These are phyloP conservation scores for Alexandromys fortis DNA, from an alignment of 2,113 vertebrate genomes.

Conservation along the genomic window DNA sequence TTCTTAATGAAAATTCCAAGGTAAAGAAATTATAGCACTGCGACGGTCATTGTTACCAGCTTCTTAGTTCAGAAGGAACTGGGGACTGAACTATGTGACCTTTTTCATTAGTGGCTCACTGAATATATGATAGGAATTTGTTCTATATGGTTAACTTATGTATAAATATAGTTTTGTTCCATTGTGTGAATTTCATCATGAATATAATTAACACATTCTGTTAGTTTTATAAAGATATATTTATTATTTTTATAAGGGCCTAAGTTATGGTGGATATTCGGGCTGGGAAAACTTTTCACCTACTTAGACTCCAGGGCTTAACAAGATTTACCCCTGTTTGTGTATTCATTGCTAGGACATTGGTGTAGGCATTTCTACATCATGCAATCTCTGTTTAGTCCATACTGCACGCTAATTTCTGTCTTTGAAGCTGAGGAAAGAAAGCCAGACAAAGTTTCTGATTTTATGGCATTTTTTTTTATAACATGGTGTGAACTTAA, in stretches of 20 bases:
- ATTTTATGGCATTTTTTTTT: not conserved
- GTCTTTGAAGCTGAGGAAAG: not conserved
- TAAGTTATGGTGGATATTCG: not conserved
- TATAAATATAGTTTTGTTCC: not conserved
- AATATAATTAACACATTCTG: not conserved
- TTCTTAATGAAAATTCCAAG: constrained; percentile 23
- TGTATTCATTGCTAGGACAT: not conserved
- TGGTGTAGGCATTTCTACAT: not conserved
- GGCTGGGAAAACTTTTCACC: not conserved
- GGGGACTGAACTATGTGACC: not conserved
- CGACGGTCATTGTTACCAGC: not conserved
- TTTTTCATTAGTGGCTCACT: not conserved
- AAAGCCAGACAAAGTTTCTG: not conserved
- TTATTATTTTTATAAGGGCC: not conserved
- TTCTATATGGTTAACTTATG: not conserved
- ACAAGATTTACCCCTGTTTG: not conserved
- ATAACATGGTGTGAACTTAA: constrained; percentile 7
- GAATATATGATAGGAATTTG: not conserved
- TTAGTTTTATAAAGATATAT: constrained; percentile 14
- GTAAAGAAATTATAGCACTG: constrained; percentile 6
- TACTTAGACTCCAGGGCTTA: not conserved
- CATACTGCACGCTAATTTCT: not conserved
- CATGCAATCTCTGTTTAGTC: not conserved
- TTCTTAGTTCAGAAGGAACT: not conserved
- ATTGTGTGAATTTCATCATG: not conserved